These are phyloP conservation scores for Andrena bucephala DNA, from an alignment of 2,888 invertebrate species.

Conservation along the genomic window DNA sequence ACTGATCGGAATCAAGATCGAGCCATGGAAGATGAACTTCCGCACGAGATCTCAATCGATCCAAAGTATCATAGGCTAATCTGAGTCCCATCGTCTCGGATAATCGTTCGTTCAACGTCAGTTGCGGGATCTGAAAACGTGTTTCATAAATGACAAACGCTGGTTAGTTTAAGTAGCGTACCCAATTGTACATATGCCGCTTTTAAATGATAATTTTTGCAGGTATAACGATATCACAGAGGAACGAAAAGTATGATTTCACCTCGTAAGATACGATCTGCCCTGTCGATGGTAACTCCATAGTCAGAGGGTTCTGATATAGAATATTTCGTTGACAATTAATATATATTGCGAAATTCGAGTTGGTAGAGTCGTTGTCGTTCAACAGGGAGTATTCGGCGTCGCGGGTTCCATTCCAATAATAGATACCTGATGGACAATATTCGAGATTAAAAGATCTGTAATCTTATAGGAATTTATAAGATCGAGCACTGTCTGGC, in stretches of 20 bases:
- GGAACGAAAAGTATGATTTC: constrained; percentile 21
- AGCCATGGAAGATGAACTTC: constrained; percentile 74
- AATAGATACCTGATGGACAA: constrained; percentile 70
- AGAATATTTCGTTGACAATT: constrained; percentile 60
- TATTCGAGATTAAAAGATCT: constrained; percentile 6
- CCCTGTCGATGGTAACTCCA: constrained; percentile 63
- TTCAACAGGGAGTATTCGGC: constrained; percentile 44
- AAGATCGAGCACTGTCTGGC: constrained; percentile 1
- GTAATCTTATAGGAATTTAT: constrained; percentile 22
- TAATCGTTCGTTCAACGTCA: constrained; percentile 75
- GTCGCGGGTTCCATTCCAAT: constrained; percentile 70
- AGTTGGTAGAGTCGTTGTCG: constrained; percentile 36
- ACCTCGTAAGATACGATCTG: constrained; percentile 70
- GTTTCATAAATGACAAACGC: constrained; percentile 5
- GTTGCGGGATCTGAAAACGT: constrained; percentile 67
- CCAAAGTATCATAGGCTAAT: constrained; percentile 78
- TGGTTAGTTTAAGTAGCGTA: background rate
- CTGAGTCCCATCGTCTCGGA: constrained; percentile 76
- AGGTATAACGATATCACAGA: constrained; percentile 16
- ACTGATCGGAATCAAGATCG: constrained; percentile 64
- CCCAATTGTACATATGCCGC: constrained; percentile 11
- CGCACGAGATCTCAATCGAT: constrained; percentile 56
- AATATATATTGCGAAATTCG: constrained; percentile 65
- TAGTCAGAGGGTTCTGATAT: constrained; percentile 55
- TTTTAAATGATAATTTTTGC: constrained; percentile 25